A percentile compares a stretch with the other conserved stretches of the same genome.
Evolutionary conservation across 2,888 invertebrate species (phyloP).

Genomic region (Cacoxenus indagator): DNA sequence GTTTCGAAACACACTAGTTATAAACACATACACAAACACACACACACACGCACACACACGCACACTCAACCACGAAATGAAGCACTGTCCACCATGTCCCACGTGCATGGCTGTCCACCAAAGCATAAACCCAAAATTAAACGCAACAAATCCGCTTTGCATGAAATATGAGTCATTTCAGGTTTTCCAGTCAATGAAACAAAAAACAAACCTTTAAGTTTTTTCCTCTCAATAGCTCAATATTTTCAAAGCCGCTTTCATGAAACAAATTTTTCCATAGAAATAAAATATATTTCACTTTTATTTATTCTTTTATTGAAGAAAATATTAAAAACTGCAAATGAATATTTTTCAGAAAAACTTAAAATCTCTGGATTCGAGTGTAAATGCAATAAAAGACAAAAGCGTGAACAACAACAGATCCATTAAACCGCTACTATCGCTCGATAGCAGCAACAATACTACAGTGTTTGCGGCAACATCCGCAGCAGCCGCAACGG

Average conservation of each 20-base stretch:
- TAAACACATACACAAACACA: no score
- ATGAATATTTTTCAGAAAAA: conserved; percentile 61
- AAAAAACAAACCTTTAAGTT: neutral
- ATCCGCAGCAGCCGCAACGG: conserved; percentile 36
- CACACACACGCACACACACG: neutral
- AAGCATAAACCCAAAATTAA: neutral
- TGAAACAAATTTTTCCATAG: no score
- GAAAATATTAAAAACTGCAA: neutral
- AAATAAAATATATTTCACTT: neutral
- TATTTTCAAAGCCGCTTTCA: no score
- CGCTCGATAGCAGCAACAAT: conserved; percentile 60
- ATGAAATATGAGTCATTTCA: neutral
- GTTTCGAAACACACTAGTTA: no score
- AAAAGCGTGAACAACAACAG: conserved; percentile 69
- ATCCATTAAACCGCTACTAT: conserved; percentile 67
- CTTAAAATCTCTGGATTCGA: conserved; percentile 69
- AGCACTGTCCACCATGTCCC: no score
- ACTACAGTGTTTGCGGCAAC: conserved; percentile 34
- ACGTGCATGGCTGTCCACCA: no score
- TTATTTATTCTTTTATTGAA: neutral
- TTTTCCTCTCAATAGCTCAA: no score
- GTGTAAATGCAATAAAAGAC: conserved; percentile 51
- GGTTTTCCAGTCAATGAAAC: neutral
- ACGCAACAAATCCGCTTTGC: neutral
- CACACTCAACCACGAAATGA: no score